phyloP scores from a whole-genome alignment of 2,888 invertebrate species.

The Sphinx pinastri region DNA sequence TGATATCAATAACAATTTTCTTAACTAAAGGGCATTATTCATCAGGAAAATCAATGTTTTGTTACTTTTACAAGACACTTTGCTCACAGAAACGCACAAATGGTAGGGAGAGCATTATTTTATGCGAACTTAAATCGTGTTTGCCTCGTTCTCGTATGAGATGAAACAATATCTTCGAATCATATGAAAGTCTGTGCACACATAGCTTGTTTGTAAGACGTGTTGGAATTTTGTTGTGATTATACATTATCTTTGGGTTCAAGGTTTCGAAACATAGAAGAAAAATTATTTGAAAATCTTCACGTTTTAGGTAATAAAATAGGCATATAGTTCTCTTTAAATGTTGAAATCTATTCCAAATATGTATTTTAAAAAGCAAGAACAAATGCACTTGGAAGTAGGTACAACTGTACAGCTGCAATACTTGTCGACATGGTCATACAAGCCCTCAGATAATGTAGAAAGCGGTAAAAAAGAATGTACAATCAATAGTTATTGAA shows the following conservation, averaged over 20 bases:
- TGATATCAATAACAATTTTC: not conserved
- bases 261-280: not conserved
- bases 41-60: too few relatives aligned
- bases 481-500: too few relatives aligned
- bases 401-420: too few relatives aligned
- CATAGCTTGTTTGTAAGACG: conserved; percentile 10
- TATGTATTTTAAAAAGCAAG: too few relatives aligned
- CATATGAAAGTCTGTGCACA: conserved; percentile 45
- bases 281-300: not conserved
- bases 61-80: too few relatives aligned
- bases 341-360: too few relatives aligned
- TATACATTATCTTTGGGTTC: conserved; percentile 24
- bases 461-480: too few relatives aligned
- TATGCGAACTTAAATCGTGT: conserved; percentile 60
- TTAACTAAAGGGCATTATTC: too few relatives aligned
- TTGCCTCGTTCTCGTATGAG: conserved; percentile 54
- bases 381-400: too few relatives aligned
- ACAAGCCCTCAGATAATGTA: too few relatives aligned
- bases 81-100: conserved; percentile 11
- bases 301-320: not conserved
- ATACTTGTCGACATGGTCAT: too few relatives aligned
- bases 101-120: conserved; percentile 48
- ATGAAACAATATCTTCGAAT: conserved; percentile 60
- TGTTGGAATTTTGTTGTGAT: conserved; percentile 27
- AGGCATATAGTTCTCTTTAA: too few relatives aligned